Evolutionary conservation across 2,797 vertebrate genomes (phyloP).

Genomic region (Acipenser oxyrinchus): DNA sequence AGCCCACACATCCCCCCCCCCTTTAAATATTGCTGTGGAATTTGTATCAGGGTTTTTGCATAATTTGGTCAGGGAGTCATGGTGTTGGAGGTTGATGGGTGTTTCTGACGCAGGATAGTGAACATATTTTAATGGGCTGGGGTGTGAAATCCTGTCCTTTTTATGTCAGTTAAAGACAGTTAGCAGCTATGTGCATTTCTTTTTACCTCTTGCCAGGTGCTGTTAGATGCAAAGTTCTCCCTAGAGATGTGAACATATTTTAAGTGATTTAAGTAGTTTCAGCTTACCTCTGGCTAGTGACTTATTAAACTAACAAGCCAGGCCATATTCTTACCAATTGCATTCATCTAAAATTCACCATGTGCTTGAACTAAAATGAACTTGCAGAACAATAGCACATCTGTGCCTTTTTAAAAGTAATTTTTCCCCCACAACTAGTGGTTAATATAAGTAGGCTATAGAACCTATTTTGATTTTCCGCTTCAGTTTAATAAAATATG

Average conservation of each 20-base stretch:
- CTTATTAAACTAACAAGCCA: constrained; percentile 46
- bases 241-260: too few relatives aligned
- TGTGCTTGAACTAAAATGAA: constrained; percentile 39
- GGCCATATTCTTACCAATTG: constrained; percentile 22
- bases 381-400: constrained; percentile 12
- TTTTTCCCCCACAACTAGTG: constrained; percentile 30
- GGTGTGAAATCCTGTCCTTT: constrained; percentile 30
- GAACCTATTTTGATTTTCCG: constrained; percentile 59
- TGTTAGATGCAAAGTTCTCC: not conserved
- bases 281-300: constrained; percentile 32
- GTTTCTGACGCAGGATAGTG: constrained; percentile 55
- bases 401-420: constrained; percentile 36
- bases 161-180: constrained; percentile 37
- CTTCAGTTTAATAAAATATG: constrained; percentile 66
- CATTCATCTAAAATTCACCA: constrained; percentile 36
- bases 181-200: constrained; percentile 66
- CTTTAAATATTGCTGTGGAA: constrained; percentile 31
- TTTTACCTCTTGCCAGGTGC: constrained; percentile 15
- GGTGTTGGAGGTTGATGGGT: constrained; percentile 35
- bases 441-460: constrained; percentile 48
- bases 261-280: too few relatives aligned
- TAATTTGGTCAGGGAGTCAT: constrained; percentile 22
- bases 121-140: constrained; percentile 60
- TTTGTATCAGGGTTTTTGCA: constrained; percentile 22
- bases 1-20: constrained; percentile 30